phyloP scores from a whole-genome alignment of 2,888 invertebrate genomes.

The Sarcophaga rosellei region DNA sequence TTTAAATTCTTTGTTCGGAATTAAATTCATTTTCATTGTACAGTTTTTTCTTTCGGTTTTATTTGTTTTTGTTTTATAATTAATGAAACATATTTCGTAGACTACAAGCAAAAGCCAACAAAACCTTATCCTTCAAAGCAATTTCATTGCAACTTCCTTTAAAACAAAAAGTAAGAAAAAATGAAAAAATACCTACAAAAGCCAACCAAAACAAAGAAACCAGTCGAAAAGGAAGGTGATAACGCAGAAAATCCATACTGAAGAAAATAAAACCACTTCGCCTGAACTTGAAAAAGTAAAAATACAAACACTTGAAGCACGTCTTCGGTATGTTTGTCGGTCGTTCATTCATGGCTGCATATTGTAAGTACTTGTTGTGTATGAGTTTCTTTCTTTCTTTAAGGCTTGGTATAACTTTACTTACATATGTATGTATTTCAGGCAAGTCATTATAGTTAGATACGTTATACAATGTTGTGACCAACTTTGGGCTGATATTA shows the following conservation, averaged over 20 bases:
- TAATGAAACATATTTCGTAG: constrained; percentile 5
- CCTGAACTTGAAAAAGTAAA: constrained; percentile 61
- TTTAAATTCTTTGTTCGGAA: no score
- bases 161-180: background rate
- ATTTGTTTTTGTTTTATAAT: background rate
- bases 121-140: constrained; percentile 17
- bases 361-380: background rate
- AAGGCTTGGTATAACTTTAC: background rate
- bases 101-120: background rate
- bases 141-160: constrained; percentile 9
- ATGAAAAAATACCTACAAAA: background rate
- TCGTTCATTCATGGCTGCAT: background rate
- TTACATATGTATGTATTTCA: background rate
- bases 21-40: background rate
- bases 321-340: constrained; percentile 32
- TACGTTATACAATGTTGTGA: background rate
- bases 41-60: background rate
- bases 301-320: constrained; percentile 58
- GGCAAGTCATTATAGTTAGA: background rate
- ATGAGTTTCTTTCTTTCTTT: background rate
- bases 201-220: constrained; percentile 46
- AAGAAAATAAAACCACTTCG: constrained; percentile 30
- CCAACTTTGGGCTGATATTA: background rate
- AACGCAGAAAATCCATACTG: constrained; percentile 15
- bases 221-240: constrained; percentile 37